phyloP scores from a whole-genome alignment of 1,140 invertebrate genomes.

The Cataglyphis hispanica region DNA sequence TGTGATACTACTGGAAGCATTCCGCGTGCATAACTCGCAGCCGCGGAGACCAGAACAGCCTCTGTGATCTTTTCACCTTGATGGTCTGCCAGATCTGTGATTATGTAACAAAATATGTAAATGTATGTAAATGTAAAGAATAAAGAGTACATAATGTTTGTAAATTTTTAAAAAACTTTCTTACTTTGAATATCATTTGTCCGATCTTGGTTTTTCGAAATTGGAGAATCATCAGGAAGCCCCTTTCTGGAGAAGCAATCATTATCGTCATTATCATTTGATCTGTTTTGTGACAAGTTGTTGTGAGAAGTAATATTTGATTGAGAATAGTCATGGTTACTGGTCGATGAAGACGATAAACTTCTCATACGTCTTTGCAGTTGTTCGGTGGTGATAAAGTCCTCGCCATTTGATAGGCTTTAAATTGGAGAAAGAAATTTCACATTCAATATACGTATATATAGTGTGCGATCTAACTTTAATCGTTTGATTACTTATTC shows the following conservation, averaged over 20 bases:
- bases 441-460: conserved; percentile 1
- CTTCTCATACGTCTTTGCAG: conserved; percentile 90
- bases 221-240: conserved; percentile 73
- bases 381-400: conserved; percentile 94
- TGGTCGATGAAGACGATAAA: conserved; percentile 84
- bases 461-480: conserved; percentile 15
- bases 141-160: background rate
- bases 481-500: conserved; percentile 9
- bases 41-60: conserved; percentile 92
- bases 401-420: conserved; percentile 93
- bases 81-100: conserved; percentile 84
- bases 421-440: background rate
- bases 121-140: background rate
- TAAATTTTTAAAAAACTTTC: background rate
- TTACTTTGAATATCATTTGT: conserved; percentile 75
- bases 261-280: conserved; percentile 69
- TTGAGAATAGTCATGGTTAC: conserved; percentile 56
- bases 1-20: conserved; percentile 92
- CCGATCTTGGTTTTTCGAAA: conserved; percentile 71
- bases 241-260: conserved; percentile 79
- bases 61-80: conserved; percentile 92
- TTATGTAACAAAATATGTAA: background rate
- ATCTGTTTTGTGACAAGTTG: conserved; percentile 75
- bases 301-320: conserved; percentile 51
- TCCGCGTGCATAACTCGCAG: conserved; percentile 92